A percentile compares a stretch with the other conserved stretches of the same genome.
Evolutionary conservation across 2,888 invertebrate genomes (phyloP).

Genomic region (Polyommatus icarus): DNA sequence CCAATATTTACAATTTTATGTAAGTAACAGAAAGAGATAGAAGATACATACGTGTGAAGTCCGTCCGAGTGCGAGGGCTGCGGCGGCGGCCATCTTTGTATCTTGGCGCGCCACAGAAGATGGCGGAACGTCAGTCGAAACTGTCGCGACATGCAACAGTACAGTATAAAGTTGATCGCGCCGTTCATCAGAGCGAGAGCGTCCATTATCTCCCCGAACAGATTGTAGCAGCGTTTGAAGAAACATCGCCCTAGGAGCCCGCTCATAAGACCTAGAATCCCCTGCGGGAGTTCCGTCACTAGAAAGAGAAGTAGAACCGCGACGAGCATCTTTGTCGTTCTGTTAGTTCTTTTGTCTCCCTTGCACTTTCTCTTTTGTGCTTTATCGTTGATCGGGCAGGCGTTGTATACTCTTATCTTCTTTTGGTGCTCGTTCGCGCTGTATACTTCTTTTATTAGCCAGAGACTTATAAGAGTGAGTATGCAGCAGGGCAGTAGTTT

Average conservation of each 20-base stretch:
- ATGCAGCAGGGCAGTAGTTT: slow-evolving; percentile 90
- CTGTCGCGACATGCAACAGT: slow-evolving; percentile 96
- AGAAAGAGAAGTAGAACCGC: slow-evolving; percentile 93
- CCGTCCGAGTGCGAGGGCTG: slow-evolving; percentile 81
- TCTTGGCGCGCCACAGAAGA: slow-evolving; percentile 71
- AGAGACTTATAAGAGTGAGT: slow-evolving; percentile 86
- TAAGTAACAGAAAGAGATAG: neutral
- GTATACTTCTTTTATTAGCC: slow-evolving; percentile 86
- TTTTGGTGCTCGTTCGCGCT: slow-evolving; percentile 85
- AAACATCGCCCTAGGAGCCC: slow-evolving; percentile 83
- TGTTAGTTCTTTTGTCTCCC: slow-evolving; percentile 80
- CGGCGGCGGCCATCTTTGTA: slow-evolving; percentile 70
- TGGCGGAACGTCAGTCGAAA: slow-evolving; percentile 84
- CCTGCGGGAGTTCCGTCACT: slow-evolving; percentile 93
- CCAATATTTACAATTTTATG: no score
- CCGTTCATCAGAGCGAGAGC: slow-evolving; percentile 94
- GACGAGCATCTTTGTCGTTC: slow-evolving; percentile 94
- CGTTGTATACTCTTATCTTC: slow-evolving; percentile 74
- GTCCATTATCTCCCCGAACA: slow-evolving; percentile 93
- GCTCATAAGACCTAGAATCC: slow-evolving; percentile 77
- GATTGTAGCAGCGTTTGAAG: slow-evolving; percentile 89
- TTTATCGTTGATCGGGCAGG: slow-evolving; percentile 67
- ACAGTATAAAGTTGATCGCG: slow-evolving; percentile 95
- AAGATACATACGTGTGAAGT: slow-evolving; percentile 79
- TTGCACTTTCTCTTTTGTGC: slow-evolving; percentile 65